Evolutionary conservation across 1,140 invertebrate genomes (phyloP), one percentile per base, ranked within the genome.

Genomic region (Microplitis mediator): DNA sequence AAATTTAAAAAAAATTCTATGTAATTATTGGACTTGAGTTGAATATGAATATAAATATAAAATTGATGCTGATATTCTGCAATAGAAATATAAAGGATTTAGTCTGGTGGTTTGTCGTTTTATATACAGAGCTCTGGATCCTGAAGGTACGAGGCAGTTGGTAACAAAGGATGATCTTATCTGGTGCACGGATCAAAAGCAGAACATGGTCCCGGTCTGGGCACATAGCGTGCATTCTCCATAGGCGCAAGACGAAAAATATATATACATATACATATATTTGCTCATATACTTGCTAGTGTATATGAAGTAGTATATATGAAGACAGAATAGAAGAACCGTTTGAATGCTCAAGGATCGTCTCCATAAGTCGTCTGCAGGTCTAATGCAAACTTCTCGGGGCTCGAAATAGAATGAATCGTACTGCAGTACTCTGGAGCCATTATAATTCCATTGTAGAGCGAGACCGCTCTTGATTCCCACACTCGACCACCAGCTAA

Each of bases 171-270:
- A 76, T 76, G 78, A 81, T 81, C 78, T 81, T 81, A 82, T 80
- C 81, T 79, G 74, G 79, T 75, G 75, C 74, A 84, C 82, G 80
- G 80, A 86, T 85, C 84, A 84, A 86, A 86, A 85, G 78, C 83
- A 82, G 79, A 82, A 82, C 81, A 82, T 79, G 79, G 80, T 76
- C 79, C 78, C 77, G 75, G 79, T 68, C 23, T 56, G 52, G 3
- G 66, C 32, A 52, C 81, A 85, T 85, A 84, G 82, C 83, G 77
- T 75, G 80, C 83, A 85, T 85, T 85, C 82, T 79, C 82, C 76
- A 84, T 83, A 85, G 73, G 78, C 75, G 72, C 74, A 75, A 76
- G 35, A 71, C 63, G 61, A 56, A 70, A 52, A 54, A 68, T 74
- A 66, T 67, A 61, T 58, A 60, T 34, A 14, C 31, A 62, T 45